Base-by-base conservation (phyloP, 2,797 vertebrate genomes). In the Trachops cirrhosus region DNA sequence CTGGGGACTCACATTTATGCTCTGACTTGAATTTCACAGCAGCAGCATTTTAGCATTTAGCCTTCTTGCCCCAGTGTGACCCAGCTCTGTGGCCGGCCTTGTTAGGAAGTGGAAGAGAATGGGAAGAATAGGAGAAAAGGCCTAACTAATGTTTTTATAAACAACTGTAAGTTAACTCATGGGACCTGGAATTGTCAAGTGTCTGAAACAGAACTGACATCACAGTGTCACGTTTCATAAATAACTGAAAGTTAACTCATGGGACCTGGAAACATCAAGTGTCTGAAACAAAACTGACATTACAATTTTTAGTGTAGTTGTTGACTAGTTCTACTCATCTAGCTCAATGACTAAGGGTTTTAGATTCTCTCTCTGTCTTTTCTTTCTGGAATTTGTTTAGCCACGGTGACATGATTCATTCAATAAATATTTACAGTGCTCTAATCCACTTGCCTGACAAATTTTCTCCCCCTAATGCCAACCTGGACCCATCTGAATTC, bases 391-490 rank as follows among this genome's bases (percentile, higher is more conserved):
- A 93, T 91, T 70, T 82, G 52, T 52, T 93, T 54, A 82, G 83
- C 78, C 77, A 59, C 7, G 62, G 41, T 26, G 19, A 88, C 41
- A 54, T 74, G 52, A 82, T 54, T 82, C 52, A 86, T 80, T 89
- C 80, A 89, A 34, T 71, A 91, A 92, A 82, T 86, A 95, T 78
- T 95, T 94, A 88, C 48, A 88, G 22, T 14, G 4, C 62, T 87
- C 50, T 82, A 68, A 93, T 88, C 78, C 11, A 82, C 34, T 90
- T 68, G 41, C 37, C 73, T 83, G 68, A 90, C 73, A 88, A 67
- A 68, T 86, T 54, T 91, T 34, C 54, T 84, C 46, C 59, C 74
- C 16, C 15, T 18, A 39, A 37, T 78, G 83, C 78, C 50, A 80
- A 59, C 67, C 34, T 16, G 59, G 67, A 37, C 86, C 32, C 6